Evolutionary conservation across 2,888 invertebrate genomes (phyloP).

Genomic region (Dendrolimus pini): DNA sequence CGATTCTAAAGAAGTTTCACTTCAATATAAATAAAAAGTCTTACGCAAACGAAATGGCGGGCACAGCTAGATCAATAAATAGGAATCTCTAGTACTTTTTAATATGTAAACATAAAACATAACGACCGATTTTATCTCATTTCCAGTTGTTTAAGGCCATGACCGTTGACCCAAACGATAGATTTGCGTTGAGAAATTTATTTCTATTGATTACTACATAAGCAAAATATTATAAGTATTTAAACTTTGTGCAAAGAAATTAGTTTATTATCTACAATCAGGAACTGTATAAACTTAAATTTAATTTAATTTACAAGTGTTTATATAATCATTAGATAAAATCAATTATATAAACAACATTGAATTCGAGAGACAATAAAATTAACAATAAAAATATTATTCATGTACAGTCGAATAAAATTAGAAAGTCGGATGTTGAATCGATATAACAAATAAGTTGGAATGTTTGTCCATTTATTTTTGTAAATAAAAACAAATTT

Average conservation of each 20-base stretch:
- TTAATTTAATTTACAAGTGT: constrained; percentile 6
- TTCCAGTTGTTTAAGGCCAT: constrained; percentile 38
- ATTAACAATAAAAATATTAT: too few species aligned
- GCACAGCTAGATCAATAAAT: too few species aligned
- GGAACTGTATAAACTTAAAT: constrained; percentile 2
- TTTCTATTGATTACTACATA: background rate
- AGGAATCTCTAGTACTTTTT: too few species aligned
- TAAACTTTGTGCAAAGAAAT: background rate
- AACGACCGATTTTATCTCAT: constrained; percentile 33
- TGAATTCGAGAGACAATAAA: too few species aligned
- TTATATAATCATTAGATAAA: constrained; percentile 2
- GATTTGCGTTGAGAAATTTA: background rate
- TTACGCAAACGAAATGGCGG: too few species aligned
- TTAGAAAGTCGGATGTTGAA: too few species aligned
- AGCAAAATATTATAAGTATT: background rate
- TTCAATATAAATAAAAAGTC: too few species aligned
- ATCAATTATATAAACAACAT: too few species aligned
- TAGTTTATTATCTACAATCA: background rate
- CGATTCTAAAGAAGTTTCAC: too few species aligned
- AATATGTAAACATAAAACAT: constrained; percentile 14
- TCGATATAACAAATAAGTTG: constrained; percentile 2
- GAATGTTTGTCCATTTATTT: constrained; percentile 7
- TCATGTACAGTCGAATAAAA: too few species aligned
- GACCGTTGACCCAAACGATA: constrained; percentile 27
- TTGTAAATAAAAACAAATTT: constrained; percentile 40